phyloP scores from a whole-genome alignment of 1,140 invertebrate genomes.

The Pentalonia nigronervosa region DNA sequence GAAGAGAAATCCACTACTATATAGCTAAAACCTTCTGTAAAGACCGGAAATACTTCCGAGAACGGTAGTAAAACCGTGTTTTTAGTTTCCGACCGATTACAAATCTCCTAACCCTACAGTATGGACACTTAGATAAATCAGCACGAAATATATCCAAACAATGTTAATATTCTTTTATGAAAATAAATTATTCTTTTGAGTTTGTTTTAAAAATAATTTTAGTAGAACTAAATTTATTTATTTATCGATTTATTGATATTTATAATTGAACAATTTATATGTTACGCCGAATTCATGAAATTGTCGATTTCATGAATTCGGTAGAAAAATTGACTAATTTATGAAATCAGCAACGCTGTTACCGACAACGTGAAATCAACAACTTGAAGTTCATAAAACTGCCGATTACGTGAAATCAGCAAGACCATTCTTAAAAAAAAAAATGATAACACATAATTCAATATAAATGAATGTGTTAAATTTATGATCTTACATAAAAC shows the following conservation, averaged over 20 bases:
- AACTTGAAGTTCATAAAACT: no score
- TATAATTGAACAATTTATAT: not conserved
- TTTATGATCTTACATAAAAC: no score
- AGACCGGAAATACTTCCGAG: slow-evolving; percentile 48
- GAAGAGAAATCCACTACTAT: not conserved
- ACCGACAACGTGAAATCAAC: no score
- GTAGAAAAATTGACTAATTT: no score
- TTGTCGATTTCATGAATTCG: no score
- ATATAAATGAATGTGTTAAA: no score
- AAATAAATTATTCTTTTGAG: not conserved
- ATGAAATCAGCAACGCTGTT: no score
- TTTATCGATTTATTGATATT: not conserved
- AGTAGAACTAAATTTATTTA: not conserved
- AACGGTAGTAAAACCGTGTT: slow-evolving; percentile 52
- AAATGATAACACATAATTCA: no score
- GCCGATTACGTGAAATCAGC: no score
- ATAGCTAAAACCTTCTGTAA: slow-evolving; percentile 20
- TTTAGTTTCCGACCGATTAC: slow-evolving; percentile 48
- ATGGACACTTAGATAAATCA: slow-evolving; percentile 19
- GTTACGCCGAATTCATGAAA: no score
- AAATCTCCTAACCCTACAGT: not conserved
- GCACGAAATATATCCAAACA: not conserved
- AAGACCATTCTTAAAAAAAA: no score
- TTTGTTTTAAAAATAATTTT: not conserved
- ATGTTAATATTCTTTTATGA: not conserved